These are phyloP conservation scores for Xanthia togata DNA, from an alignment of 2,888 invertebrate genomes.

Conservation along the genomic window DNA sequence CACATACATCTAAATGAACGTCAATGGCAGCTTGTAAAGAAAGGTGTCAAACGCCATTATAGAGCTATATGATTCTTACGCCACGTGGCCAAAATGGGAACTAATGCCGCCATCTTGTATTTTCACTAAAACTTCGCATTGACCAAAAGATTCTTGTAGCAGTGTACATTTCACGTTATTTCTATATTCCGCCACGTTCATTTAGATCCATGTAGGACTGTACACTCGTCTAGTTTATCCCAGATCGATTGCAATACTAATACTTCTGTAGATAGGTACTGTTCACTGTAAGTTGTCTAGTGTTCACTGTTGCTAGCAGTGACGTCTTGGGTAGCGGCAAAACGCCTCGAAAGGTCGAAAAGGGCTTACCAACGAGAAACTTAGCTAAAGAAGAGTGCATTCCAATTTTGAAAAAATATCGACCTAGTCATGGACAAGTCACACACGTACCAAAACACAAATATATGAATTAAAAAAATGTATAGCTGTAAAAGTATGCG, in stretches of 20 bases:
- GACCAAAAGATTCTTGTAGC: not conserved
- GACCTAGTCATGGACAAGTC: too few relatives aligned
- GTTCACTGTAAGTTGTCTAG: constrained; percentile 55
- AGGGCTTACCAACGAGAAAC: too few relatives aligned
- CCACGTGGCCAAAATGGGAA: not conserved
- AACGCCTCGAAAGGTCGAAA: not conserved
- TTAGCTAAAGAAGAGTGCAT: not conserved
- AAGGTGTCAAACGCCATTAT: not conserved
- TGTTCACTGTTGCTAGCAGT: too few relatives aligned
- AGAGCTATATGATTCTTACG: not conserved
- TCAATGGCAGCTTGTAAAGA: not conserved
- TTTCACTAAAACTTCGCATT: not conserved
- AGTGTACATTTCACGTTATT: constrained; percentile 17
- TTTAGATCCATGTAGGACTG: constrained; percentile 24
- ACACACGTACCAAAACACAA: not conserved
- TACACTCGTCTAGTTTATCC: constrained; percentile 61
- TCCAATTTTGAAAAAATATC: not conserved
- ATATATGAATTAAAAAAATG: too few relatives aligned
- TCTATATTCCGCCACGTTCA: constrained; percentile 5
- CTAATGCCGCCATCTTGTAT: not conserved
- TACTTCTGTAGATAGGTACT: constrained; percentile 60
- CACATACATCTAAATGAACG: constrained; percentile 16
- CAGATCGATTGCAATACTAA: constrained; percentile 47
- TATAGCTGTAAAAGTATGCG: too few relatives aligned
- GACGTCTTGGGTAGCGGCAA: constrained; percentile 41